phyloP scores from a whole-genome alignment of 2,113 vertebrate species.

The Tichodroma muraria region DNA sequence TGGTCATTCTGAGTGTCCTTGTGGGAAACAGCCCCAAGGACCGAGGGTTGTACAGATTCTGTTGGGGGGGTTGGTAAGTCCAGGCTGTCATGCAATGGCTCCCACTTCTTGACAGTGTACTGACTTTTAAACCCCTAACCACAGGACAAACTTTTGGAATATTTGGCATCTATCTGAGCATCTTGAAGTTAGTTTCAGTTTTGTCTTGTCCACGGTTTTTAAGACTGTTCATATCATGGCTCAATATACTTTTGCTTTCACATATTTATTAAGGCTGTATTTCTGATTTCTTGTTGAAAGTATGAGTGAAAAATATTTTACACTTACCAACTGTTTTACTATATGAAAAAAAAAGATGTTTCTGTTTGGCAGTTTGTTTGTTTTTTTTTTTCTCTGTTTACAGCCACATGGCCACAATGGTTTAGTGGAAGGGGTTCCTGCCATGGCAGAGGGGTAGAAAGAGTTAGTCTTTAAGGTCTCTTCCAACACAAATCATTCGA shows the following conservation, averaged over 20 bases:
- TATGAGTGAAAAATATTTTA: not conserved
- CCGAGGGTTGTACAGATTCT: not conserved
- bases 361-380: not conserved
- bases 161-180: not conserved
- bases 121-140: not conserved
- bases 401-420: not conserved
- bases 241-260: not conserved
- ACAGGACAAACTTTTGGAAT: not conserved
- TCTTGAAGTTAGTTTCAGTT: not conserved
- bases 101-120: not conserved
- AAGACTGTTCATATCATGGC: not conserved
- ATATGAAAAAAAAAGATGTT: not conserved
- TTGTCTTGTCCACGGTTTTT: not conserved
- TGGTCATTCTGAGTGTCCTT: no score
- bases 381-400: not conserved
- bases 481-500: not conserved
- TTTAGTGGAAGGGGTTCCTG: not conserved
- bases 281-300: not conserved
- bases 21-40: not conserved
- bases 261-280: not conserved
- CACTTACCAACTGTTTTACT: not conserved
- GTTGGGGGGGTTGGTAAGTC: not conserved
- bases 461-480: not conserved
- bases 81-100: no score
- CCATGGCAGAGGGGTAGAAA: fast-evolving